These are phyloP conservation scores for Aegotheles bennettii DNA, from an alignment of 2,113 vertebrate genomes.

Conservation along the genomic window DNA sequence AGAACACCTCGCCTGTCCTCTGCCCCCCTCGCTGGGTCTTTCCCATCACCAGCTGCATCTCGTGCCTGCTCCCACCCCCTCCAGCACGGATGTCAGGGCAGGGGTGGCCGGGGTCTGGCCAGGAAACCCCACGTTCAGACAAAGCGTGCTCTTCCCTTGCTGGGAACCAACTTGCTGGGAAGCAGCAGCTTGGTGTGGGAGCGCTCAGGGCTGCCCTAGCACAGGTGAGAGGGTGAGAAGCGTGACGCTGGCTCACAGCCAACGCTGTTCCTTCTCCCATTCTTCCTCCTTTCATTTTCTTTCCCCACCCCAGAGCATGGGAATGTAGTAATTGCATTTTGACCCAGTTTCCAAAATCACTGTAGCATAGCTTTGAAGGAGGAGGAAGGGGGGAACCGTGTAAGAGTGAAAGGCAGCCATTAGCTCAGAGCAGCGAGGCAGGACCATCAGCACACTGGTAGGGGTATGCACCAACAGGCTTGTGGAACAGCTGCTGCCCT, in stretches of 20 bases:
- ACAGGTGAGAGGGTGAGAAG: not conserved
- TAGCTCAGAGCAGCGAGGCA: not conserved
- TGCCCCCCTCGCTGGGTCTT: rapidly evolving
- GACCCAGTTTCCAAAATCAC: slow-evolving; percentile 41
- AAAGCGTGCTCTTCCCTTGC: not conserved
- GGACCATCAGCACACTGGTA: not conserved
- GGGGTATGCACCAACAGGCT: not conserved
- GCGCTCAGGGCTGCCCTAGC: not conserved
- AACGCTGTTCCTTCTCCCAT: not conserved
- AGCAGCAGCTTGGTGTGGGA: not conserved
- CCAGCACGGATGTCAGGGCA: not conserved
- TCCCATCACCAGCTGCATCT: too few species aligned
- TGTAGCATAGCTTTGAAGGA: not conserved
- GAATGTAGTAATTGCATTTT: slow-evolving; percentile 38
- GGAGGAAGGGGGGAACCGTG: not conserved
- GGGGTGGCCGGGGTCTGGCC: not conserved
- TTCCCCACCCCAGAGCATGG: slow-evolving; percentile 25
- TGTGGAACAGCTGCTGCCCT: not conserved
- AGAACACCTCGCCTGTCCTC: too few species aligned
- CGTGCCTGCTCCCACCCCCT: not conserved
- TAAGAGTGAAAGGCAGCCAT: not conserved
- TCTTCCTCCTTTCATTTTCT: slow-evolving; percentile 20
- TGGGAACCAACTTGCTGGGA: not conserved
- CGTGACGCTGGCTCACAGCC: not conserved
- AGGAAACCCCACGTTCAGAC: not conserved